These are phyloP conservation scores for Furcifer pardalis DNA, from an alignment of 2,797 vertebrate species.

Conservation along the genomic window DNA sequence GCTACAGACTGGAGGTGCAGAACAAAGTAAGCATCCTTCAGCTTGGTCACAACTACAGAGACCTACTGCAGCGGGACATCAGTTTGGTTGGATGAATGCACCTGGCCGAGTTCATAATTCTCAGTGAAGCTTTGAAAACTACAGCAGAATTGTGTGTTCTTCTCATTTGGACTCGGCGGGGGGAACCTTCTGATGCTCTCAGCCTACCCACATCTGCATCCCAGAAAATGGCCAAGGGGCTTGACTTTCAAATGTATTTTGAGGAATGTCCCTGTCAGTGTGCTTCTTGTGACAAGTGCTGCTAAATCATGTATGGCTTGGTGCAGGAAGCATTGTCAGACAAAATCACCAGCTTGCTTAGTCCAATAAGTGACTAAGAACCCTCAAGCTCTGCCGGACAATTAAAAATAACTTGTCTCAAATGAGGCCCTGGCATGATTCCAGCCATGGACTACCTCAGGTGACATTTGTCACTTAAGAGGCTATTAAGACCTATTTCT, in stretches of 20 bases:
- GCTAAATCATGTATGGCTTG: background rate
- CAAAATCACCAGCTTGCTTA: background rate
- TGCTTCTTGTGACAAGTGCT: conserved; percentile 17
- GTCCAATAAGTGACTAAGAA: background rate
- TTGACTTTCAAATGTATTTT: conserved; percentile 34
- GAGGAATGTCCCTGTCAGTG: background rate
- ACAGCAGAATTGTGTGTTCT: conserved; percentile 45
- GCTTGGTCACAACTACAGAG: background rate
- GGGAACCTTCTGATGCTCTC: background rate
- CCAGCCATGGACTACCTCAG: background rate
- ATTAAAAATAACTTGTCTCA: background rate
- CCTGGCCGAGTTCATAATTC: conserved; percentile 33
- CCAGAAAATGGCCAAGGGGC: background rate
- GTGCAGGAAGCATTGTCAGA: conserved; percentile 4
- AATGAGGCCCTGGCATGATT: background rate
- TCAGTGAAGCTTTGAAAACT: conserved; percentile 60
- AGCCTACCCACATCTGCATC: conserved; percentile 24
- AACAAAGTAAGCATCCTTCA: background rate
- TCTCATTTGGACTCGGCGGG: conserved; percentile 12
- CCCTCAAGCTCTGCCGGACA: background rate
- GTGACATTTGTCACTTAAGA: background rate
- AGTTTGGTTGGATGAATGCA: accelerated
- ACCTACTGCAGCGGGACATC: background rate
- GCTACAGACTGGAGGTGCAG: too few species aligned
- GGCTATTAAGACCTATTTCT: background rate